These are phyloP conservation scores for Odocoileus virginianus DNA, from an alignment of 2,113 vertebrate genomes.

Conservation along the genomic window DNA sequence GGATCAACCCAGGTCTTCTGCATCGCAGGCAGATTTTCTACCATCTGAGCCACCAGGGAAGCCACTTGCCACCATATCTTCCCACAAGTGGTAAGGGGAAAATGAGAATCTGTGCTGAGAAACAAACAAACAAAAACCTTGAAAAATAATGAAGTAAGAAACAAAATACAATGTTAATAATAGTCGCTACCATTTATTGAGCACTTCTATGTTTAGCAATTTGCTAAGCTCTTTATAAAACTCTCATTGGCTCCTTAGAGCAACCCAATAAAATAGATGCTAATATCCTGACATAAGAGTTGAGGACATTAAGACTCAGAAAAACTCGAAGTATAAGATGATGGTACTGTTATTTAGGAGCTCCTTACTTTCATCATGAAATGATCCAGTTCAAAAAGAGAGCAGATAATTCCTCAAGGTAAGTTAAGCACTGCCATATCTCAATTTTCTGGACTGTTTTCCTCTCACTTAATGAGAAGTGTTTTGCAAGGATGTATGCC, in stretches of 20 bases:
- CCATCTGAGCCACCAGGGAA: background rate
- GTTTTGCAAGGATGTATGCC: background rate
- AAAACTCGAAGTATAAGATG: background rate
- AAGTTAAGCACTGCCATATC: background rate
- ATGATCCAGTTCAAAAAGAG: background rate
- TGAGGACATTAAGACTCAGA: background rate
- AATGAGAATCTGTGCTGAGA: background rate
- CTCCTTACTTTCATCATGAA: background rate
- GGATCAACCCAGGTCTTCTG: background rate
- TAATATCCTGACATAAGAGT: background rate
- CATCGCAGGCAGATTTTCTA: background rate
- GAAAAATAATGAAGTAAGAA: slow-evolving; percentile 1
- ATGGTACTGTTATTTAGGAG: background rate
- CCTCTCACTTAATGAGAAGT: background rate
- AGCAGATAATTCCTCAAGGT: background rate
- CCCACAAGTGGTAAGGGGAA: background rate
- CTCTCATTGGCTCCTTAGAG: background rate
- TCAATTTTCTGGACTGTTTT: background rate
- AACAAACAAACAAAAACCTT: background rate
- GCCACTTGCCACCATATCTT: background rate
- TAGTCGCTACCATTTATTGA: background rate
- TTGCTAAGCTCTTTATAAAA: background rate
- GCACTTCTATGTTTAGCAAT: background rate
- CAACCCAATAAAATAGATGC: background rate
- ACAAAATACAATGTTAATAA: background rate